Evolutionary conservation across 2,888 invertebrate species (phyloP), one percentile per base, ranked within the genome.

Genomic region (Tetragonula carbonaria): DNA sequence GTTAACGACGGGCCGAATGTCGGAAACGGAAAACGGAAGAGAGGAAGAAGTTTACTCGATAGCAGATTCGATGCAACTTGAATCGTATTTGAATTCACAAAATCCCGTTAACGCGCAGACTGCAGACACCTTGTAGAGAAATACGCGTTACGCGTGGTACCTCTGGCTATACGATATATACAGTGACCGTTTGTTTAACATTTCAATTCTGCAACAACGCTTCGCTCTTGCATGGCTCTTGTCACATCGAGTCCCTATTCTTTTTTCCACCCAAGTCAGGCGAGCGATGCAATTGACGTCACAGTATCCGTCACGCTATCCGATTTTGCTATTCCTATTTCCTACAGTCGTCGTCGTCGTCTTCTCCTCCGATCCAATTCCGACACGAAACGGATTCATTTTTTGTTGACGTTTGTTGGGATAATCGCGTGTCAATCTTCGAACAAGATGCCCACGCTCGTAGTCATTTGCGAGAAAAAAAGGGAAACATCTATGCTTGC

Each of bases 51-150:
- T 38, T n/a, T 21, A 53, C 53, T 28, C 65, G 63, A 65, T 18
- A 13, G 70, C 53, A 45, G 59, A 70, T 76, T 80, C 79, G 75
- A 80, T 71, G 71, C 57, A 66, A 76, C 65, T 57, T 51, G 8
- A 45, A 45, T 77, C 80, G 65, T 45, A 59, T 77, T 80, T 57
- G 51, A 80, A 71, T 80, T 51, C 80, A 66, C 76, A 63, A 76
- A 79, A 80, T 80, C 71, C 63, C 77, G 77, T 80, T 71, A 71
- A 77, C 80, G 51, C 71, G 80, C 55, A 76, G 63, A 59, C 78
- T n/a, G 28, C 28, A 28, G 28, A 28, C 62, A 76, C 55, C 70
- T 76, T 70, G 79, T 50, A 76, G 55, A 76, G 77, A 77, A 80
- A 57, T 71, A 80, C 51, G 57, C 80, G 71, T 65, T 71, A 76